Evolutionary conservation across 2,113 vertebrate genomes (phyloP), one percentile per base, ranked within the genome.

Genomic region (Tretioscincus oriximinensis): DNA sequence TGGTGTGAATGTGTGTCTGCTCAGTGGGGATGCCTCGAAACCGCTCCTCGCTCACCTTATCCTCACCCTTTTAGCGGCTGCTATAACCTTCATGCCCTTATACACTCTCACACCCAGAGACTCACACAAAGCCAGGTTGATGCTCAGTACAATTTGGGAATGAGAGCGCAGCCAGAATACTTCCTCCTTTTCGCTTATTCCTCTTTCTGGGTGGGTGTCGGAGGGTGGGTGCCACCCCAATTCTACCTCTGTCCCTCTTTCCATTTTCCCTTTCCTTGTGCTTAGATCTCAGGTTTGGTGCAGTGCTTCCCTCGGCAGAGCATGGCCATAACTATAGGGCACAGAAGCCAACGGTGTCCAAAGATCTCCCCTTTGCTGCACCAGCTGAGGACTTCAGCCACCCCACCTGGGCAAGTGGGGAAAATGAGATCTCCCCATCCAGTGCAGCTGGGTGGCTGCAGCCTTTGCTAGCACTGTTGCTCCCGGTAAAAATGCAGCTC

Each of bases 281-380:
- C 73, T 66, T 12, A 18, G 47, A 35, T 65, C 51, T 35, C 47
- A 74, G 79, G 74, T 87, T 89, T 91, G 91, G 90, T 84, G 91
- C 91, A 88, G 81, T 86, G 88, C 80, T 90, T 66, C 63, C 78
- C 77, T 76, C 76, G 84, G 72, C 68, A 70, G 80, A 82, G 76
- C 84, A 73, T 66, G 67, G 77, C 35, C 49, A 70, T 68, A 12
- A 58, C 16, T 81, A 35, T 72, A 63, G 77, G 65, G 58, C 35
- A 41, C 6, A 21, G 51, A 49, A 68, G 64, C 76, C 54, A 63
- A 54, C 20, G 4, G 54, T 65, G 41, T 49, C 31, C 26, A 41
- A 45, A 49, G n/a, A 7, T 35, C 72, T 31, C 45, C 29, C 21
- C 26, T 49, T 26, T 78, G n/a, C 49, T 65, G 61, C 69, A 54